These are phyloP conservation scores for Lepeophtheirus salmonis DNA, from an alignment of 1,140 invertebrate genomes.

Conservation along the genomic window DNA sequence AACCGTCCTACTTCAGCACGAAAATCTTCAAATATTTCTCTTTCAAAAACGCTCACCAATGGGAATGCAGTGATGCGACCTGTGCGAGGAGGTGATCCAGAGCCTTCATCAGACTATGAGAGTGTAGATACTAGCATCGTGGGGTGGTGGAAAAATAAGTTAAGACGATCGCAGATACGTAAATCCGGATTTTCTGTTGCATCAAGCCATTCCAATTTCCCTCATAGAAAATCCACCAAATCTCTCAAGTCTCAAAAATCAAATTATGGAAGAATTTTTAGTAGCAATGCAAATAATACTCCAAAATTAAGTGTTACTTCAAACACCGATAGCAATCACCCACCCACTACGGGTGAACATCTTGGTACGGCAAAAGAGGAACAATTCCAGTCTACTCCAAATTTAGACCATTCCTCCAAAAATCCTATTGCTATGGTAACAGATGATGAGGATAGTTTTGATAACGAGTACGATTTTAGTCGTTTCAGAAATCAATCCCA, in stretches of 20 bases:
- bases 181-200: not conserved
- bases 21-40: not conserved
- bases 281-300: not conserved
- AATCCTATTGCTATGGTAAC: not conserved
- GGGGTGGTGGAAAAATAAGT: slow-evolving; percentile 7
- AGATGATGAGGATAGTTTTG: not conserved
- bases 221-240: not conserved
- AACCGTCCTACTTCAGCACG: not conserved
- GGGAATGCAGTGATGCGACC: not conserved
- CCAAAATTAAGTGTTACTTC: not conserved
- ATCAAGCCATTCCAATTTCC: not conserved
- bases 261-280: not conserved
- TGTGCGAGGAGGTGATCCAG: not conserved
- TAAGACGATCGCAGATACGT: not conserved
- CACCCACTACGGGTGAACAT: too few species aligned
- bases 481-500: not conserved
- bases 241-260: not conserved
- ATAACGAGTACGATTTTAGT: not conserved
- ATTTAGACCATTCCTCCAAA: not conserved
- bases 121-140: not conserved
- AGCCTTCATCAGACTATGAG: slow-evolving; percentile 3
- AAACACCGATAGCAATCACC: not conserved
- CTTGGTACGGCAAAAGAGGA: too few species aligned
- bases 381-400: not conserved
- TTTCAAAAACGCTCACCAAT: not conserved